Evolutionary conservation across 2,113 vertebrate species (phyloP), one percentile per base, ranked within the genome.

Genomic region (Chaenocephalus aceratus): DNA sequence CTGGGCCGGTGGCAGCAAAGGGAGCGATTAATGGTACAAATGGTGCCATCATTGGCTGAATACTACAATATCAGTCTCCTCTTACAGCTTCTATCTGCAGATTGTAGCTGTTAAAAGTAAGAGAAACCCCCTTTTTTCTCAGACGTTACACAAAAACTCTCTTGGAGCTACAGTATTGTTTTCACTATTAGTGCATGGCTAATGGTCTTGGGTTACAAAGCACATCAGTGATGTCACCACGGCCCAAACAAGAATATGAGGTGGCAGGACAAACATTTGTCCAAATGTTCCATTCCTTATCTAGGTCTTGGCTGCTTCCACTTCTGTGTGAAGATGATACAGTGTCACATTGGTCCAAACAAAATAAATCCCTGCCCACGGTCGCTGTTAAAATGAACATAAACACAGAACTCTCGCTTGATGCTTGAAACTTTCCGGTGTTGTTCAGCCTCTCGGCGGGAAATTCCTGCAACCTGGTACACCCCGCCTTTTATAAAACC

Each of bases 271-370:
- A 88, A 92, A 84, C 81, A 80, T 83, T 84, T 75, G 58, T 79
- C 83, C 68, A 82, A 92, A 91, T 88, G 86, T 94, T 94, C 93
- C 91, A 89, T 94, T 85, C 92, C 92, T 93, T 90, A 88, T 94
- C 90, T 76, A 92, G 90, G 82, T 86, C 82, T 88, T 77, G 77
- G 83, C 88, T n/a, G 59, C 57, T 67, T 84, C 84, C 72, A 70
- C 88, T 57, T 86, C 83, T 57, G 85, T 44, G 80, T 86, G 75
- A 91, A 85, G 90, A 93, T 75, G 83, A 91, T 81, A 82, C 86
- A 75, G 86, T 90, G 92, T 89, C 87, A 83, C 82, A 46, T 57
- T 82, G 80, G 79, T 90, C 89, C 90, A 94, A 95, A 95, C 93
- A 94, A 92, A 89, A 88, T 87, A 85, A 91, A 93, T 93, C 83